Percentiles rank a stretch among this genome's conserved stretches.
These are phyloP conservation scores for Malacoctenus gilli DNA, from an alignment of 2,797 vertebrate species.

Conservation along the genomic window DNA sequence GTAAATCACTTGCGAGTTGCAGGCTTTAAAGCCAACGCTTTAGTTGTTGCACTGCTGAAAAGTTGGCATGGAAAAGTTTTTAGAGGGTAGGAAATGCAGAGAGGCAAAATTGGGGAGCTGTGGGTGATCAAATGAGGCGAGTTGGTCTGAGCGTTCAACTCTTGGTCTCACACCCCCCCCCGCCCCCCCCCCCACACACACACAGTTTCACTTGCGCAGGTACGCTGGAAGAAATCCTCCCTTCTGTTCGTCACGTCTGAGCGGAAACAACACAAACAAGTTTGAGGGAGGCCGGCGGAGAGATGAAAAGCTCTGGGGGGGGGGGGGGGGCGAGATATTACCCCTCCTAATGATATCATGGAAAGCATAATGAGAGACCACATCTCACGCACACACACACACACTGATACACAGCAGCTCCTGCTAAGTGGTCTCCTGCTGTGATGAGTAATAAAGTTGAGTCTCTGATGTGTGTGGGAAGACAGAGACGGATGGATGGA, in stretches of 20 bases:
- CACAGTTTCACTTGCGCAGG: constrained; percentile 19
- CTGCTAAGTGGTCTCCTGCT: constrained; percentile 57
- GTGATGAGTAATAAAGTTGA: constrained; percentile 57
- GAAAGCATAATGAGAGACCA: constrained; percentile 31
- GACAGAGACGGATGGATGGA: constrained; percentile 43
- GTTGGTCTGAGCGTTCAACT: neutral
- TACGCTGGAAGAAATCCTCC: constrained; percentile 13
- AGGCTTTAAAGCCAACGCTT: no score
- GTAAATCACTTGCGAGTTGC: no score
- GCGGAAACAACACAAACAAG: constrained; percentile 30
- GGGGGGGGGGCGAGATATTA: constrained; percentile 46
- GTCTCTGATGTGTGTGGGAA: constrained; percentile 46
- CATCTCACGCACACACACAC: constrained; percentile 28
- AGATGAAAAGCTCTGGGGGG: constrained; percentile 40
- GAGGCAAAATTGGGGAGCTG: constrained; percentile 2
- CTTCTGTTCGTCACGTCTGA: constrained; percentile 17
- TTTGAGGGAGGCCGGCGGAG: constrained; percentile 31
- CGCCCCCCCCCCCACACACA: constrained; percentile 5
- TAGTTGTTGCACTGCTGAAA: no score
- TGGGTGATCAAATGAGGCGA: constrained; percentile 12
- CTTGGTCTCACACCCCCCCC: neutral
- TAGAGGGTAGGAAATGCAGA: constrained; percentile 15
- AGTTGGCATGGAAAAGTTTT: no score
- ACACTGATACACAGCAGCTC: no score
- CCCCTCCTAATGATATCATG: constrained; percentile 46